Percentiles rank a stretch among this genome's conserved stretches.
phyloP scores from a whole-genome alignment of 2,113 vertebrate genomes.

The Regulus satrapa region DNA sequence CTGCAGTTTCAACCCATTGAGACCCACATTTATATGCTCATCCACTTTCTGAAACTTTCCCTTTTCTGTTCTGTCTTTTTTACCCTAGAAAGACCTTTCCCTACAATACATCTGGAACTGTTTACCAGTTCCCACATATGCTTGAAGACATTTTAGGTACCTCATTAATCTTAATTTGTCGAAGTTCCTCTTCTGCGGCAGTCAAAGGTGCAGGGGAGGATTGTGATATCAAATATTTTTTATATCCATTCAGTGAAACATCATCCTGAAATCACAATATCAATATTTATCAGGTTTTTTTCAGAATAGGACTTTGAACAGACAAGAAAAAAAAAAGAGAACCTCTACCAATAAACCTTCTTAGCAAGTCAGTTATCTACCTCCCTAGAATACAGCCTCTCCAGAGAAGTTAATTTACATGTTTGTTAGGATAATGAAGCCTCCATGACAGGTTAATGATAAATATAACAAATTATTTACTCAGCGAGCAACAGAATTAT shows the following conservation, averaged over 20 bases:
- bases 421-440: not conserved
- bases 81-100: not conserved
- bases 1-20: not conserved
- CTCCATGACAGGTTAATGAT: not conserved
- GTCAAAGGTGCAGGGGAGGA: constrained; percentile 90
- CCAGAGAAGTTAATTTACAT: not conserved
- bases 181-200: constrained; percentile 93
- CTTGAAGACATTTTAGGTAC: constrained; percentile 61
- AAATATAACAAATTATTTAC: not conserved
- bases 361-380: not conserved
- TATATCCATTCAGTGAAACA: constrained; percentile 88
- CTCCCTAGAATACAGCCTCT: not conserved
- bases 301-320: not conserved
- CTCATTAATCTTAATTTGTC: constrained; percentile 92
- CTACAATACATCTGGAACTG: not conserved
- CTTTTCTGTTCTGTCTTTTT: not conserved
- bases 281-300: not conserved
- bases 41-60: not conserved
- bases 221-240: constrained; percentile 83
- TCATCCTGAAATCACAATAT: constrained; percentile 83
- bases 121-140: not conserved
- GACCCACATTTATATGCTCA: not conserved
- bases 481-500: not conserved
- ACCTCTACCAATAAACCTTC: not conserved
- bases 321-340: not conserved